A percentile compares a stretch with the other conserved stretches of the same genome.
Conservation (phyloP, 2,797 vertebrate genomes). For the Tinamus major region DNA sequence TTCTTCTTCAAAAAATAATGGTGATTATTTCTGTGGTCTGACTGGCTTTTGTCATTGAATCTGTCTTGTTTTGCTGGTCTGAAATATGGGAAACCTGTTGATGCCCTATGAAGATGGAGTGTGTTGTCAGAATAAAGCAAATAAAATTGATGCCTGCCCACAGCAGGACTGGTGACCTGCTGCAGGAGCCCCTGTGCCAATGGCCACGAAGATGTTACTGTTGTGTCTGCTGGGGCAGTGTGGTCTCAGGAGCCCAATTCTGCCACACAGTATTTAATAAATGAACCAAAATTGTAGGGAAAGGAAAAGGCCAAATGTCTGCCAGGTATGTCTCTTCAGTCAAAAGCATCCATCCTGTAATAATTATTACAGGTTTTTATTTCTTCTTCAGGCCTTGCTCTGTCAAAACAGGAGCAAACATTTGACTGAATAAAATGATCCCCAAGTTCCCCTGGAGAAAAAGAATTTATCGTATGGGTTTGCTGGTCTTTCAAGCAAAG, state of each 20-base stretch:
- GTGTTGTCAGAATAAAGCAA: not conserved
- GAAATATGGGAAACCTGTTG: not conserved
- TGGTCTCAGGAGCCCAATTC: not conserved
- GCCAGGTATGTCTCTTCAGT: fast-evolving
- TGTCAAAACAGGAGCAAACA: not conserved
- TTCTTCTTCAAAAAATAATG: not conserved
- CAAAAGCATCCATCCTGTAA: fast-evolving
- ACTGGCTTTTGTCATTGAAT: not conserved
- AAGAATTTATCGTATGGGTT: not conserved
- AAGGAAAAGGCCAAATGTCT: not conserved
- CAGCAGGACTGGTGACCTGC: not conserved
- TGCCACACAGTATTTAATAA: not conserved
- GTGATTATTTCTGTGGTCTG: not conserved
- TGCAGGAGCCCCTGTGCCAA: not conserved
- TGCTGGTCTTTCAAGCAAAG: not conserved
- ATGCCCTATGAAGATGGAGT: fast-evolving
- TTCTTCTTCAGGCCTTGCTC: not conserved
- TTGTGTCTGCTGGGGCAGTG: fast-evolving
- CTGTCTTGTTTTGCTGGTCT: not conserved
- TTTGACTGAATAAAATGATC: not conserved
- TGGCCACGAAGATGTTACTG: fast-evolving
- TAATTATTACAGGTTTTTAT: not conserved
- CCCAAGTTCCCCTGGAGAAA: not conserved
- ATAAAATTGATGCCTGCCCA: not conserved
- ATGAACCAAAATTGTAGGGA: not conserved